phyloP scores from a whole-genome alignment of 1,140 invertebrate species.

The Hycleus phaleratus region DNA sequence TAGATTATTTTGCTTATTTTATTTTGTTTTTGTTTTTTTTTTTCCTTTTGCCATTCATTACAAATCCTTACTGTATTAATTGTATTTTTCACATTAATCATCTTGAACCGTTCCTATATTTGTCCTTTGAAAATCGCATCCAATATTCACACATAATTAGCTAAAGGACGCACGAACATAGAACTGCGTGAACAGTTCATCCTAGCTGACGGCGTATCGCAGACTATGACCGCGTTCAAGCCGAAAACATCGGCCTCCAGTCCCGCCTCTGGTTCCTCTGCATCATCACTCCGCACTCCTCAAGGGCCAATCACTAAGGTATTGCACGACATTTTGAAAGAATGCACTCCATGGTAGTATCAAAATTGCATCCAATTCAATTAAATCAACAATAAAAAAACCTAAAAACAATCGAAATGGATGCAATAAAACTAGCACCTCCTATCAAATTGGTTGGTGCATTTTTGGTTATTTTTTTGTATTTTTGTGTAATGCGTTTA shows the following conservation, averaged over 20 bases:
- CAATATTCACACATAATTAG: conserved; percentile 54
- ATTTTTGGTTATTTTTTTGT: not conserved
- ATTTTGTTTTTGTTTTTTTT: conserved; percentile 38
- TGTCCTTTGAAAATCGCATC: conserved; percentile 25
- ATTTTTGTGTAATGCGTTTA: not conserved
- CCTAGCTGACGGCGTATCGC: conserved; percentile 92
- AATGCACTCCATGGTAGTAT: not conserved
- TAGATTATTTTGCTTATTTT: conserved; percentile 35
- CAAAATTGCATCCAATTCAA: not conserved
- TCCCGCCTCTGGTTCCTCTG: conserved; percentile 56
- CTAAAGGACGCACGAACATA: conserved; percentile 98
- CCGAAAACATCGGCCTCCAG: conserved; percentile 77
- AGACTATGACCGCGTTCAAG: conserved; percentile 95
- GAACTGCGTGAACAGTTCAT: conserved; percentile 98
- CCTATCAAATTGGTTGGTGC: not conserved
- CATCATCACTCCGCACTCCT: conserved; percentile 55
- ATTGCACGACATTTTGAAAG: conserved; percentile 22
- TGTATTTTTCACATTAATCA: conserved; percentile 16
- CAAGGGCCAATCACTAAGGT: conserved; percentile 93
- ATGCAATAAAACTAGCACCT: too few species aligned
- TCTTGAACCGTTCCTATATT: conserved; percentile 26
- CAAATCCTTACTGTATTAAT: conserved; percentile 3
- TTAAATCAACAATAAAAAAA: too few species aligned
- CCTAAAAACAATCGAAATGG: too few species aligned
- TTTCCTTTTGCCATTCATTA: conserved; percentile 15